These are phyloP conservation scores for Jaculus jaculus DNA, from an alignment of 2,113 vertebrate genomes.

Conservation along the genomic window DNA sequence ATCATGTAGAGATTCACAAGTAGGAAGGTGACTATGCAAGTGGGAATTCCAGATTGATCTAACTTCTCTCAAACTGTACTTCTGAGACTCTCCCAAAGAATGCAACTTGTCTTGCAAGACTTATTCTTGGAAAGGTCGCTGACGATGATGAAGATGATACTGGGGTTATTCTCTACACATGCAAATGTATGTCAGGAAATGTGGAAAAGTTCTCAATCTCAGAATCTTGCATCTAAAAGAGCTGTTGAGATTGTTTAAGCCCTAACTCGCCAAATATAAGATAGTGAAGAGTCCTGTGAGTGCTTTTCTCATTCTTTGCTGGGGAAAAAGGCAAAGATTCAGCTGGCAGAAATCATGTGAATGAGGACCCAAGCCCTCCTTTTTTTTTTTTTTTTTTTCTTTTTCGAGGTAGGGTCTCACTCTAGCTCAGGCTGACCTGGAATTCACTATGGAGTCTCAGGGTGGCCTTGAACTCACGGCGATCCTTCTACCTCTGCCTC, in stretches of 20 bases:
- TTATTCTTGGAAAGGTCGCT: background rate
- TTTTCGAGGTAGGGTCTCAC: no score
- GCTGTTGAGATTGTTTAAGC: background rate
- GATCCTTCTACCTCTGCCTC: no score
- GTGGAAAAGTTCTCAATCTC: background rate
- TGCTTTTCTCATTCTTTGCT: background rate
- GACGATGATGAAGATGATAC: background rate
- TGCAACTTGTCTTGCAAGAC: background rate
- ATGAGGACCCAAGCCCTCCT: background rate
- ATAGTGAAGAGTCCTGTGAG: background rate
- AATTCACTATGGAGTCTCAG: no score
- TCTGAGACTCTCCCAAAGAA: background rate
- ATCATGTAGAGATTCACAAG: background rate
- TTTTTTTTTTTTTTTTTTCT: no score
- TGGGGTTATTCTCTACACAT: background rate
- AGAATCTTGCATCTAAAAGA: background rate
- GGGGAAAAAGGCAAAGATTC: background rate
- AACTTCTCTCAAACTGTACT: background rate
- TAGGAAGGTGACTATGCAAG: background rate
- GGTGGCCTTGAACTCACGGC: no score
- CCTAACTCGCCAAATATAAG: background rate
- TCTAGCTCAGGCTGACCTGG: no score
- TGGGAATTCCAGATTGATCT: background rate
- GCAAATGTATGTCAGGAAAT: background rate
- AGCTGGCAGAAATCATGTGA: background rate